A percentile compares a stretch with the other conserved stretches of the same genome.
Evolutionary conservation across 2,888 invertebrate genomes (phyloP).

Genomic region (Cacoxenus indagator): DNA sequence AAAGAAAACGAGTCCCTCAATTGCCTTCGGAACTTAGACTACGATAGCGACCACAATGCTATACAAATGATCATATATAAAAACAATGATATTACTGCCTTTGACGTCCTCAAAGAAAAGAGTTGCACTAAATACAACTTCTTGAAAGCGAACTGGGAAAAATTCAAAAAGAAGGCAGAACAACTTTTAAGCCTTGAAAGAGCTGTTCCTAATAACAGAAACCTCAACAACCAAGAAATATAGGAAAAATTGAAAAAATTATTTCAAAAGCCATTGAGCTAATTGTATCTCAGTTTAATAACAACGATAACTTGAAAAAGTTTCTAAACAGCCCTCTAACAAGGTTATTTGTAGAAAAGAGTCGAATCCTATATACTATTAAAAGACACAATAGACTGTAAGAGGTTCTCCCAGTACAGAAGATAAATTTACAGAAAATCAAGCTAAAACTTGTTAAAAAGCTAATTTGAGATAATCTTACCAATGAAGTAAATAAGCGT

Average conservation of each 20-base stretch:
- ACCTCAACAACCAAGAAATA: not conserved
- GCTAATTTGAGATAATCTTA: too few species aligned
- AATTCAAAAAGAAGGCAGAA: not conserved
- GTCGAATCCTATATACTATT: not conserved
- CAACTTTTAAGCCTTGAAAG: not conserved
- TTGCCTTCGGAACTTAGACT: too few species aligned
- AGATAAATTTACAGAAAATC: too few species aligned
- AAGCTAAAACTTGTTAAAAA: too few species aligned
- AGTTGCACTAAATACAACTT: too few species aligned
- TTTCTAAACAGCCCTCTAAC: not conserved
- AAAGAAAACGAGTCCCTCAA: too few species aligned
- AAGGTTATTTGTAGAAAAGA: not conserved
- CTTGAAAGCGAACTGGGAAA: not conserved
- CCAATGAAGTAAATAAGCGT: too few species aligned
- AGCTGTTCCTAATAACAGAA: too few species aligned
- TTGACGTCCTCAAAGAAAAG: slow-evolving; percentile 3
- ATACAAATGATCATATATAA: slow-evolving; percentile 5
- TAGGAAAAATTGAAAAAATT: too few species aligned
- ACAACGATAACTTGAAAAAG: not conserved
- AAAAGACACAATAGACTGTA: too few species aligned
- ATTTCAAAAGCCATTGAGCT: too few species aligned
- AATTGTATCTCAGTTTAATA: not conserved
- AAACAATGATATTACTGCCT: not conserved
- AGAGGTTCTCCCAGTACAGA: too few species aligned
- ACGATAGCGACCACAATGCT: slow-evolving; percentile 8